A percentile compares a stretch with the other conserved stretches of the same genome.
These are phyloP conservation scores for Panorpa germanica DNA, from an alignment of 2,888 invertebrate species.

Conservation along the genomic window DNA sequence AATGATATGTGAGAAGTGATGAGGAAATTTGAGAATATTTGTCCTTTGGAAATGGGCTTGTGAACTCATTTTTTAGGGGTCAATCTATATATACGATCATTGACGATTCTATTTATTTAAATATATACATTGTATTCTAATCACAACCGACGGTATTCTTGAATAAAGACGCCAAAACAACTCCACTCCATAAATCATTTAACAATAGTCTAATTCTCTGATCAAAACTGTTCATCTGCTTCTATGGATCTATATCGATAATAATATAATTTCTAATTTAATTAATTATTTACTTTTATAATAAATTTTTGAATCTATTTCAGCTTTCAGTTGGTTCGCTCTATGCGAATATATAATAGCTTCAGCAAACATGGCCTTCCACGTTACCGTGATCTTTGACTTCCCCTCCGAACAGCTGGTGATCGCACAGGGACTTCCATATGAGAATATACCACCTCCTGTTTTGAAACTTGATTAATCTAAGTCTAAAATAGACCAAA, in stretches of 20 bases:
- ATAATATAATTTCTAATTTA: not conserved
- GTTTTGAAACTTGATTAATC: slow-evolving; percentile 14
- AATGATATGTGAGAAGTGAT: no score
- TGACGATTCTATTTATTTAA: no score
- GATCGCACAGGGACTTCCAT: slow-evolving; percentile 33
- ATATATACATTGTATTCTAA: no score
- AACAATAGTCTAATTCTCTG: not conserved
- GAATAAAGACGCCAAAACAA: no score
- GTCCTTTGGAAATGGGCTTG: not conserved
- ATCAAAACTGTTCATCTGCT: not conserved
- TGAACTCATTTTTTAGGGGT: no score
- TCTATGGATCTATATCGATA: not conserved
- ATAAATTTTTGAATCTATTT: slow-evolving; percentile 17
- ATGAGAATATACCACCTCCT: slow-evolving; percentile 9
- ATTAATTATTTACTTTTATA: not conserved
- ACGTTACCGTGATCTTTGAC: slow-evolving; percentile 71
- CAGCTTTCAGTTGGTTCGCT: slow-evolving; percentile 92
- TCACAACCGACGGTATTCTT: no score
- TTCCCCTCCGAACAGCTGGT: slow-evolving; percentile 67
- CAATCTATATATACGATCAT: no score
- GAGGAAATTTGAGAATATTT: no score
- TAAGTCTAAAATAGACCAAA: not conserved
- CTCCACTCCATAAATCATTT: not conserved
- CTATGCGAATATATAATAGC: slow-evolving; percentile 85
- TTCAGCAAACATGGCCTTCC: slow-evolving; percentile 82